Evolutionary conservation across 2,113 vertebrate genomes (phyloP), one percentile per base, ranked within the genome.

Genomic region (Rhea americana): DNA sequence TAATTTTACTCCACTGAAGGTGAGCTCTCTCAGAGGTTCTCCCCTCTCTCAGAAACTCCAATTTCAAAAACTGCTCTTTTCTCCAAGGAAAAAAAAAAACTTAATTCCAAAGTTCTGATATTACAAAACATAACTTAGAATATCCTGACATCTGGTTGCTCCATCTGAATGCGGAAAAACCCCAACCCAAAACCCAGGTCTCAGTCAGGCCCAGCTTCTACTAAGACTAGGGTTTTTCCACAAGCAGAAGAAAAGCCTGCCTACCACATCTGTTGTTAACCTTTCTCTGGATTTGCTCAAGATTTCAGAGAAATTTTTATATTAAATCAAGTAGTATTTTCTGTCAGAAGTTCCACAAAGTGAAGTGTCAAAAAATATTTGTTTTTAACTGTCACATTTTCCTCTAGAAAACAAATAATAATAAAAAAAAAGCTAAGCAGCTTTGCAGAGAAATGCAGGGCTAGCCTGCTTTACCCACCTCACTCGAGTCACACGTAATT

Each of bases 401-500:
- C 59, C 32, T 41, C 59, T 78, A 9, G 48, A 73, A 73, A 82
- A 72, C 37, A 93, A 93, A 63, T 1, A 37, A 53, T 41, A 1
- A 53, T 41, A 1, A 48, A 55, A 48, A 39, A 66, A 62, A 62
- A 50, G 10, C 45, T 30, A 47, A 70, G 74, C 4, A 41, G 51
- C 30, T 82, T 30, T 43, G 16, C 21, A 41, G 45, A 70, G 51
- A 85, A 89, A 41, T 6, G 28, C 20, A 32, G 19, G 9, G 7
- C 7, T 25, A 67, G 63, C 32, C 56, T 76, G 56, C 51, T 79
- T 75, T 55, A 9, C n/a, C 15, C 35, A 24, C 11, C 10, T 45
- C 21, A 15, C 22, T 51, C 30, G 21, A 1, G 5, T 28, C 39
- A 39, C 8, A 37, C 0, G 1, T 15, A n/a, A 48, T 7, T 39